Percentiles rank a stretch among this genome's conserved stretches.
phyloP scores from a whole-genome alignment of 2,888 invertebrate genomes.

The Parnassius smintheus region DNA sequence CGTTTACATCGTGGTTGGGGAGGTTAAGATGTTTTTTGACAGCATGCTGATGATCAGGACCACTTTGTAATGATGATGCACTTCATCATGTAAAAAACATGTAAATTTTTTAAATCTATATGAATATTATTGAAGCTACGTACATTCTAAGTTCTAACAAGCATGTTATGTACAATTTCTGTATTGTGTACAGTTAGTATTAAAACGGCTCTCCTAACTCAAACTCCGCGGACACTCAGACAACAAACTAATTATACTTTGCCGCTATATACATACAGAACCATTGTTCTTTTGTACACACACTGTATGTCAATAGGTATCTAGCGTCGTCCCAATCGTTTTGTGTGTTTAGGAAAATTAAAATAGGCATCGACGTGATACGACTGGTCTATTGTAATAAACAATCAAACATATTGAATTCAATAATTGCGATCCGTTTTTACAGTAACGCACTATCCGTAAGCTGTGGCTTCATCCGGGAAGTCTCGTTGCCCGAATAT shows the following conservation, averaged over 20 bases:
- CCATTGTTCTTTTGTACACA: conserved; percentile 20
- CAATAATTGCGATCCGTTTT: conserved; percentile 17
- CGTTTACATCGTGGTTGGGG: too few species aligned
- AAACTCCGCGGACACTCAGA: conserved; percentile 45
- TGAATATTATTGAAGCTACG: neutral
- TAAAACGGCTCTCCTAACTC: conserved; percentile 54
- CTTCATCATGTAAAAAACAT: too few species aligned
- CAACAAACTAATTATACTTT: conserved; percentile 21
- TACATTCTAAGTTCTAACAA: conserved; percentile 11
- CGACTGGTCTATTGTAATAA: conserved; percentile 18
- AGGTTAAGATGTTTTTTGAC: too few species aligned
- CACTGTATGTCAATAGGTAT: conserved; percentile 18
- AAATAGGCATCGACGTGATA: conserved; percentile 20
- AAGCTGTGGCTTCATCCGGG: conserved; percentile 13
- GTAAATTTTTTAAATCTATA: too few species aligned
- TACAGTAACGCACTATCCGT: neutral
- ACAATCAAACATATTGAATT: neutral
- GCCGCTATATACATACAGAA: conserved; percentile 11
- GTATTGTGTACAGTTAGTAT: conserved; percentile 45
- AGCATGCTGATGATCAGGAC: too few species aligned
- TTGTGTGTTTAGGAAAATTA: conserved; percentile 15
- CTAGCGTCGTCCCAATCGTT: conserved; percentile 6
- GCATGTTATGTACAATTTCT: conserved; percentile 30
- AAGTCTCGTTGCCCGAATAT: conserved; percentile 1
- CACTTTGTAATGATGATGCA: too few species aligned